Evolutionary conservation across 2,888 invertebrate genomes (phyloP), one percentile per base, ranked within the genome.

Genomic region (Melinopterus prodromus): DNA sequence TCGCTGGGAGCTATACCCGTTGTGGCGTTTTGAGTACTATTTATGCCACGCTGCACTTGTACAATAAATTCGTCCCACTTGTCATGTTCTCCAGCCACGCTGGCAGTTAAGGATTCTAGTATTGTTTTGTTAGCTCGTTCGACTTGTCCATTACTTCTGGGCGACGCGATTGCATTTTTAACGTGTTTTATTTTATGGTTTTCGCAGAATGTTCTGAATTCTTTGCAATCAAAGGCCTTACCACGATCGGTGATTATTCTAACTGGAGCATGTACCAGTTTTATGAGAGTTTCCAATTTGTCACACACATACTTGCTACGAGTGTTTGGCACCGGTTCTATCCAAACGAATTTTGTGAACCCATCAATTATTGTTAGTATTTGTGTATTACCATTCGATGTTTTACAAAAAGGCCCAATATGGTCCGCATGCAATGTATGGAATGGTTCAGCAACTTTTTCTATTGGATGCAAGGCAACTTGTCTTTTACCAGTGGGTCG

Each of bases 371-470:
- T 15, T 69, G 35, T 38, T 7, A 77, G 37, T 12, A 77, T 77
- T n/a, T 77, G 84, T 0, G 80, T 83, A 9, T 80, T 84, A 72
- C 85, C 26, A 26, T 26, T 26, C 26, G 26, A 87, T n/a, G 81
- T 85, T 5, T 86, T 26, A 26, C 26, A 83, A 80, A 89, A 89
- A 7, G 88, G 89, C 0, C 88, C 88, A 6, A 89, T 80, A 80
- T 89, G 89, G 81, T 90, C 89, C 0, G 89, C 76, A 80, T 89
- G 88, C 14, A 90, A 35, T 0, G 87, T 88, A 76, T 89, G 86
- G 71, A 90, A 89, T 0, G 88, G 88, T 1, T 85, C 82, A 2
- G 83, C 80, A 6, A 86, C 84, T 80, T 89, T 89, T 7, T 86
- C 86, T 12, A 89, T 89, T 0, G 87, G 85, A 77, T 84, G 80